Percentiles rank a stretch among this genome's conserved stretches.
Conservation (phyloP, 1,140 invertebrate species). For the Musca vetustissima region DNA sequence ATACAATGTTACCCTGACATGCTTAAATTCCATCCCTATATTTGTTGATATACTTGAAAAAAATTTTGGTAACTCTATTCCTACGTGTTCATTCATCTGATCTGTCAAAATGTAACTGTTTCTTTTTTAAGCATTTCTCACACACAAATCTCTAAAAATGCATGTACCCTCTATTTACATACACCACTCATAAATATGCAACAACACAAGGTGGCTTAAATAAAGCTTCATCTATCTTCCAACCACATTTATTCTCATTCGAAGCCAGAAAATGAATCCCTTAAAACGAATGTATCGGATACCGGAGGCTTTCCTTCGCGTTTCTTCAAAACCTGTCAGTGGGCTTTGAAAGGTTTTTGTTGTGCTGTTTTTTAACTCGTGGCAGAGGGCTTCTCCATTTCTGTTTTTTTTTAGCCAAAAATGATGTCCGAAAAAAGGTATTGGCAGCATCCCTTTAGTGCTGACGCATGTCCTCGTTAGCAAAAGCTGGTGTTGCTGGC, state of each 20-base stretch:
- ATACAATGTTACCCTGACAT: no score
- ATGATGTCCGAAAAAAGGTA: conserved; percentile 17
- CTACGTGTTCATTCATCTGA: no score
- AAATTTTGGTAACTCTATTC: no score
- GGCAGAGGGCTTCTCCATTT: not conserved
- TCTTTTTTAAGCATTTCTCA: not conserved
- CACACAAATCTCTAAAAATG: conserved; percentile 1
- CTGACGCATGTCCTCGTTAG: conserved; percentile 19
- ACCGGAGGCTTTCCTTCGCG: conserved; percentile 15
- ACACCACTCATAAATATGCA: conserved; percentile 23
- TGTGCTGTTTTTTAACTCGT: not conserved
- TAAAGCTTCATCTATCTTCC: conserved; percentile 8
- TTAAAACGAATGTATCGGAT: no score
- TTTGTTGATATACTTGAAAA: no score
- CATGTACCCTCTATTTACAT: not conserved
- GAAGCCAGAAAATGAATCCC: not conserved
- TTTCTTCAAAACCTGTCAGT: conserved; percentile 15
- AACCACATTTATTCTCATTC: not conserved
- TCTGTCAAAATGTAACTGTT: conserved; percentile 1
- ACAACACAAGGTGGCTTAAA: conserved; percentile 12
- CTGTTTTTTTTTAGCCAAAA: not conserved
- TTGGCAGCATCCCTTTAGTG: conserved; percentile 19
- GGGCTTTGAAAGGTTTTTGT: conserved; percentile 3
- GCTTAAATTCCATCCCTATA: no score
- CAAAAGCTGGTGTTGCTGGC: not conserved